These are phyloP conservation scores for Branchipolynoe longqiensis DNA, from an alignment of 2,888 invertebrate genomes.

Conservation along the genomic window DNA sequence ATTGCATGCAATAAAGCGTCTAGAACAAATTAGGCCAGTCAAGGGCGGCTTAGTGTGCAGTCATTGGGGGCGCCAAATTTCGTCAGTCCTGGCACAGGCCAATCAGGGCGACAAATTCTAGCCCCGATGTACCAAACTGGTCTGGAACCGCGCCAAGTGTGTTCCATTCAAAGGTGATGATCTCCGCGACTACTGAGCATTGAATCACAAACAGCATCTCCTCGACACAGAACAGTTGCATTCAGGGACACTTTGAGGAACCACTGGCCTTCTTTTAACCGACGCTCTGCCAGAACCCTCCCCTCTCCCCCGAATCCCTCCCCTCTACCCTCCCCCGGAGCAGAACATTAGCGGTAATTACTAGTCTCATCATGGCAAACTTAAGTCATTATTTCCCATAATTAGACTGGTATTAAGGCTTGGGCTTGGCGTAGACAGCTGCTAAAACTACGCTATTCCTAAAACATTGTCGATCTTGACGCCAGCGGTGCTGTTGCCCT, in stretches of 20 bases:
- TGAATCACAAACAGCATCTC: too few relatives aligned
- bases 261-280: too few relatives aligned
- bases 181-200: background rate
- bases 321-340: constrained; percentile 26
- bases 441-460: background rate
- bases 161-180: background rate
- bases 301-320: too few relatives aligned
- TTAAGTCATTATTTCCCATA: constrained; percentile 46
- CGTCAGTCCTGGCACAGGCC: constrained; percentile 11
- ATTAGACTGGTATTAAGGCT: background rate
- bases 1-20: constrained; percentile 48
- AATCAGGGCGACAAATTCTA: background rate
- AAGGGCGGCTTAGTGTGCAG: constrained; percentile 1
- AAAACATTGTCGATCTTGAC: too few relatives aligned
- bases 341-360: constrained; percentile 52
- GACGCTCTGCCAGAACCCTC: too few relatives aligned
- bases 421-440: background rate
- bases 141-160: background rate
- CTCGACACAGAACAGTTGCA: too few relatives aligned
- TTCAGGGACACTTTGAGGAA: too few relatives aligned
- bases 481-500: too few relatives aligned
- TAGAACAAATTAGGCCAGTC: constrained; percentile 12
- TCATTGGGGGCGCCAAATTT: constrained; percentile 3
- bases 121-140: background rate
- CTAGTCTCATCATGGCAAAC: constrained; percentile 46